phyloP scores from a whole-genome alignment of 1,140 invertebrate genomes.

The Trichonephila clavipes region DNA sequence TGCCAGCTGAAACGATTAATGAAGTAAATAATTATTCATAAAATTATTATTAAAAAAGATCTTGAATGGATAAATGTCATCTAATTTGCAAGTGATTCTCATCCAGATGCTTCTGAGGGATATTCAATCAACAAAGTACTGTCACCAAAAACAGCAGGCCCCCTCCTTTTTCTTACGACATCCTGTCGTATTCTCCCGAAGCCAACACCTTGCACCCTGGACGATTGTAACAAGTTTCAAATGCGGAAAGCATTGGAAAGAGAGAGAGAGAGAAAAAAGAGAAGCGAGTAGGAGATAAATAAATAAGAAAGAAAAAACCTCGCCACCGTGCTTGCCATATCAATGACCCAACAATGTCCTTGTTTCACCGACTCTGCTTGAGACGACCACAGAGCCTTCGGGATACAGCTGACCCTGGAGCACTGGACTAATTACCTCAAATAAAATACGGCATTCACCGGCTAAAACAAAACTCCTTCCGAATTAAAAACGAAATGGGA shows the following conservation, averaged over 20 bases:
- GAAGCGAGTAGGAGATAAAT: neutral
- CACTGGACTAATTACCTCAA: constrained; percentile 74
- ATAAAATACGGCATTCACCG: constrained; percentile 51
- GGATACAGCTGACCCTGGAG: constrained; percentile 70
- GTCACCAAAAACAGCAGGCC: too few relatives aligned
- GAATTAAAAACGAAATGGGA: constrained; percentile 64
- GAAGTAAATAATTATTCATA: too few relatives aligned
- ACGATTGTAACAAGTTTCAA: neutral
- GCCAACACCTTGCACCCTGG: constrained; percentile 13
- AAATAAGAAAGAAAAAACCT: neutral
- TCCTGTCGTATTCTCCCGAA: neutral
- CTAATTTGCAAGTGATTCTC: too few relatives aligned
- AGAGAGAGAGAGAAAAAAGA: neutral
- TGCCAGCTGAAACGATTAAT: too few relatives aligned
- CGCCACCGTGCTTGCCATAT: constrained; percentile 34
- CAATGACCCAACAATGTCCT: constrained; percentile 71
- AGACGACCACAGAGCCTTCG: constrained; percentile 43
- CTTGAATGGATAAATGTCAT: too few relatives aligned
- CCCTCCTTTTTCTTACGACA: neutral
- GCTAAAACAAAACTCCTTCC: constrained; percentile 58
- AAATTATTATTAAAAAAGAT: too few relatives aligned
- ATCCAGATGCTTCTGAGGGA: too few relatives aligned
- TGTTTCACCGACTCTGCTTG: constrained; percentile 54
- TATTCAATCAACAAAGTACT: too few relatives aligned
- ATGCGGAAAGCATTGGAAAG: constrained; percentile 8